Base-by-base conservation (phyloP, 1,140 invertebrate genomes). In the Reticulitermes speratus region DNA sequence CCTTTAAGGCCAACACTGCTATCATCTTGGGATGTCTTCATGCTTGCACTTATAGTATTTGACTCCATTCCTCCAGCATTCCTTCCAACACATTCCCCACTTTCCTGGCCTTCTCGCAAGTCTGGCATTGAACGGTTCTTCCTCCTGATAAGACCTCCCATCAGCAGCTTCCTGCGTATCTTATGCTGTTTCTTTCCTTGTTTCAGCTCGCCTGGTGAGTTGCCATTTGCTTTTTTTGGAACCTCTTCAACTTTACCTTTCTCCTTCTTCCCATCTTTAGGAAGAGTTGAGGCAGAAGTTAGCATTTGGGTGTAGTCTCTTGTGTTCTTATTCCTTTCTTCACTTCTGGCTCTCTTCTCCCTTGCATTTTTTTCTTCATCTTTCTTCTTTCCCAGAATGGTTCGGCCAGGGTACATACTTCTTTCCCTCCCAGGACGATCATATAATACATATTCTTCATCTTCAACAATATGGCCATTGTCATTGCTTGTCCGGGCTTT, bases 121-220 rank as follows among this genome's bases (percentile, higher is more conserved):
- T 98, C 97, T 1, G 97, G 97, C 96, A 98, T 96, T 86, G 96
- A 97, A 87, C 96, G 92, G 90, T 98, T 98, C 90, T 98, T 98
- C 52, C 97, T 92, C 87, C 95, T 93, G 55, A 98, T 97, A 85
- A 98, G 91, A 3, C 96, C 97, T 44, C 97, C 97, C 96, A 98
- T 97, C 2, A 98, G 89, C 1, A 98, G 89, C 90, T 97, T 98
- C 89, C 97, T 93, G 45, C 97, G 91, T 81, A 98, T 97, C 91
- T 97, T 97, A 89, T 98, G 97, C 89, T 98, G 97, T 88, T 98
- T 98, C 89, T 97, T 97, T 25, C 94, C 94, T 75, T 95, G 92
- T 89, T 96, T 96, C 85, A 93, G 93, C 87, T 96, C 95, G 88
- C 12, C 52, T 89, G 89, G 3, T 83, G 83, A 82, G 85, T 88